Evolutionary conservation across 2,113 vertebrate genomes (phyloP), one percentile per base, ranked within the genome.

Genomic region (Microtus pennsylvanicus): DNA sequence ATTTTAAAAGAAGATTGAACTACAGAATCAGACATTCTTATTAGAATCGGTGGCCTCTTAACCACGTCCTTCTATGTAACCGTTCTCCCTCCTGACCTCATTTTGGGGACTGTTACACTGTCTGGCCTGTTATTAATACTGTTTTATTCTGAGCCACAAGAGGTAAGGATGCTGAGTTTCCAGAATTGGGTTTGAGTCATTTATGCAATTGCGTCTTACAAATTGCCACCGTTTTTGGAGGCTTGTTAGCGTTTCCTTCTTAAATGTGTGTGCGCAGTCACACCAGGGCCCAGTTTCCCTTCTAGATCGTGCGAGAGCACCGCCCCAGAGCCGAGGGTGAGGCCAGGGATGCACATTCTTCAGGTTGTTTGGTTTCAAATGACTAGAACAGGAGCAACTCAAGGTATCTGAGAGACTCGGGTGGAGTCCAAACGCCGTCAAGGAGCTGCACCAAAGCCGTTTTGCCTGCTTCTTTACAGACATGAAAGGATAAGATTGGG

Each of bases 201-300:
- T 95, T 97, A 69, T 96, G 93, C 97, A 97, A 96, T 94, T 94
- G 91, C 45, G 81, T 58, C 93, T 97, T 96, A 97, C 65, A 90
- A 82, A 94, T 94, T 92, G 70, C 83, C 30, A 69, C 45, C 67
- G 9, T 74, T 96, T 94, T 96, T 81, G 92, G 86, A 10, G 42
- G 38, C 91, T 91, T 35, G 65, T 72, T 80, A 93, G 74, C 30
- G 33, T 80, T 83, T 89, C 83, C 69, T 93, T 75, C 94, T 94
- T 55, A 89, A 13, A 19, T 26, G 52, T 11, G 16, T 80, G 19
- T 67, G 92, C 72, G 11, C 50, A 63, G 85, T 94, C 58, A 83
- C 85, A 77, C 8, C 70, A 33, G 67, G 65, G 70, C 45, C 78
- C 87, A 21, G 11, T 74, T 72, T 69, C 47, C 82, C 50, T 83